phyloP scores from a whole-genome alignment of 1,140 invertebrate genomes.

The Proctacanthus coquilletti region DNA sequence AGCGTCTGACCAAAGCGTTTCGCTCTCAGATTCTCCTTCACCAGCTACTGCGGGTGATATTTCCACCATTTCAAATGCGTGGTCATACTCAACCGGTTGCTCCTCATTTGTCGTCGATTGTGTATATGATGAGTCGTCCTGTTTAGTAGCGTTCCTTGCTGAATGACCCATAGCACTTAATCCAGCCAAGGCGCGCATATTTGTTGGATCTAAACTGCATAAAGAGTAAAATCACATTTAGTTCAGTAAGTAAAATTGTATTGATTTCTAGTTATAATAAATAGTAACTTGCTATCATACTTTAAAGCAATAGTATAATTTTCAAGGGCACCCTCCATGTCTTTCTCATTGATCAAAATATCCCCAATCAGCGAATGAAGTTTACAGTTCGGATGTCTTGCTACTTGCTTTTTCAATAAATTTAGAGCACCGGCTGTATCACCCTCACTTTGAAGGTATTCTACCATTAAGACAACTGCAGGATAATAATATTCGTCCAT shows the following conservation, averaged over 20 bases:
- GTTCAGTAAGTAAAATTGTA: background rate
- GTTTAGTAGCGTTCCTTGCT: constrained; percentile 6
- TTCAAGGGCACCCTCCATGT: constrained; percentile 18
- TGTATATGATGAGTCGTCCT: constrained; percentile 1
- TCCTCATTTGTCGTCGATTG: constrained; percentile 13
- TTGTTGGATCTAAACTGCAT: constrained; percentile 16
- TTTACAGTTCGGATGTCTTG: constrained; percentile 13
- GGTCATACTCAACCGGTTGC: constrained; percentile 16
- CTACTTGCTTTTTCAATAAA: constrained; percentile 19
- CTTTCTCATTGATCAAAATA: constrained; percentile 12
- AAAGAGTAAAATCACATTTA: background rate
- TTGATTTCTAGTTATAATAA: background rate
- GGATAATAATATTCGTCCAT: constrained; percentile 21
- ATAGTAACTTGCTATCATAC: too few species aligned
- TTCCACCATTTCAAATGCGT: constrained; percentile 15
- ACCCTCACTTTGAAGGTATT: constrained; percentile 16
- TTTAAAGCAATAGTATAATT: constrained; percentile 19
- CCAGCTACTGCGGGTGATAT: constrained; percentile 14
- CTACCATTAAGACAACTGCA: constrained; percentile 16
- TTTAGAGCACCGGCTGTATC: constrained; percentile 11
- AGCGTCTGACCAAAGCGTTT: constrained; percentile 20
- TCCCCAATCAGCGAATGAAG: constrained; percentile 19
- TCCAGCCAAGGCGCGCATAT: constrained; percentile 14
- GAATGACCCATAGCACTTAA: constrained; percentile 15
- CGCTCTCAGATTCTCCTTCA: constrained; percentile 13